Conservation (phyloP, 2,797 vertebrate species). For the Helostoma temminkii region DNA sequence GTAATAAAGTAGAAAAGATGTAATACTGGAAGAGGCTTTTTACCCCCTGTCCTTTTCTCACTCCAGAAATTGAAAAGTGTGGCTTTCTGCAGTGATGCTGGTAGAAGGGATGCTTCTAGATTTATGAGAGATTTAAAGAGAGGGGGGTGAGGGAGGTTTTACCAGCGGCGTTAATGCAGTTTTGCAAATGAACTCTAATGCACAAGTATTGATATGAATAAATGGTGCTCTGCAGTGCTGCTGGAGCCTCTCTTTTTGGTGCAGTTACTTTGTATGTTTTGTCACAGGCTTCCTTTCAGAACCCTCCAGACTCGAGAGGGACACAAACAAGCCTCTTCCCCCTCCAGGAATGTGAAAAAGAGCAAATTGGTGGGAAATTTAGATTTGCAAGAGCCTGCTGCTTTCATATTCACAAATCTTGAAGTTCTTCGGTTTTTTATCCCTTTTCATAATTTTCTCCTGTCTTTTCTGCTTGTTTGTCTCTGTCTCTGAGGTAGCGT, state of each 20-base stretch:
- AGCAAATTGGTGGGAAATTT: constrained; percentile 77
- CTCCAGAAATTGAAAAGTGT: constrained; percentile 79
- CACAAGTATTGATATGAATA: constrained; percentile 69
- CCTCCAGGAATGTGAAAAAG: constrained; percentile 64
- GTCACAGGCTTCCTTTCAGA: constrained; percentile 66
- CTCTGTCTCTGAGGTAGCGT: constrained; percentile 57
- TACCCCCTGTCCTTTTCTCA: constrained; percentile 77
- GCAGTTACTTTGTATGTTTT: constrained; percentile 51
- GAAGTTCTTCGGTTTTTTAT: constrained; percentile 69
- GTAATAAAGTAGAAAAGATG: constrained; percentile 88
- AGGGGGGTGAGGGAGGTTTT: constrained; percentile 26
- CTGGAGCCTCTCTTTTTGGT: constrained; percentile 37
- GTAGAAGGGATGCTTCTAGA: constrained; percentile 50
- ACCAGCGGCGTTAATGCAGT: constrained; percentile 69
- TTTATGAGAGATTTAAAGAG: constrained; percentile 71
- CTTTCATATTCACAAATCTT: constrained; percentile 68
- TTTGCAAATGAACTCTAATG: constrained; percentile 76
- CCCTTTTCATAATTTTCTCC: constrained; percentile 52
- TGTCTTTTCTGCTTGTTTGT: constrained; percentile 70
- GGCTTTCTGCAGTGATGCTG: constrained; percentile 55
- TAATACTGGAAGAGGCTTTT: constrained; percentile 82
- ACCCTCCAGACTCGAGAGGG: constrained; percentile 42
- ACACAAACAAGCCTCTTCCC: constrained; percentile 61
- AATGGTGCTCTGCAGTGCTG: constrained; percentile 47
- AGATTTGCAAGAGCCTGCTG: constrained; percentile 64